Percentiles rank a stretch among this genome's conserved stretches.
Conservation (phyloP, 2,113 vertebrate genomes). For the Pachypanchax playfairii region DNA sequence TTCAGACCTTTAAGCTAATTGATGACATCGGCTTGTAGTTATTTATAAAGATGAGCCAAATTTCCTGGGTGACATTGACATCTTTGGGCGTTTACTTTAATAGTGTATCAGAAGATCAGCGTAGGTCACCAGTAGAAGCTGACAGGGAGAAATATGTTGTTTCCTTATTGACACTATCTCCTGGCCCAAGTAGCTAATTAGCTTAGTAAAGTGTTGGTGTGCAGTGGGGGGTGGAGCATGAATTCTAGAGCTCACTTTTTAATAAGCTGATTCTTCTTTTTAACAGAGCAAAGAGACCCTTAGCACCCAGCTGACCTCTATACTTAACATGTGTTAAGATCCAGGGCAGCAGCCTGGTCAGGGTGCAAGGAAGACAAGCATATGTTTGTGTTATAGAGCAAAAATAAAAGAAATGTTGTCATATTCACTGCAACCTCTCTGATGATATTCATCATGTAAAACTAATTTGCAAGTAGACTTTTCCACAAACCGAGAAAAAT, state of each 20-base stretch:
- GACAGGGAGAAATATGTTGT: conserved; percentile 72
- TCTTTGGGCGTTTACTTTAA: conserved; percentile 40
- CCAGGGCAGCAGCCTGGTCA: conserved; percentile 44
- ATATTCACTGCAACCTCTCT: conserved; percentile 3
- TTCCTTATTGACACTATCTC: conserved; percentile 64
- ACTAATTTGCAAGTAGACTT: conserved; percentile 44
- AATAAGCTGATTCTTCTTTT: conserved; percentile 77
- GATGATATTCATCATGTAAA: conserved; percentile 25
- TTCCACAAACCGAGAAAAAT: conserved; percentile 46
- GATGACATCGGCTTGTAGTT: conserved; percentile 37
- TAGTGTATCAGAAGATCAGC: conserved; percentile 57
- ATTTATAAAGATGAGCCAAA: conserved; percentile 43
- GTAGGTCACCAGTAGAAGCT: conserved; percentile 58
- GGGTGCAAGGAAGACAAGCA: neutral
- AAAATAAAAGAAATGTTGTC: conserved; percentile 27
- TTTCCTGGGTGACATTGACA: conserved; percentile 36
- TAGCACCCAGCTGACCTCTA: conserved; percentile 65
- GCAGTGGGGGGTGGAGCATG: conserved; percentile 56
- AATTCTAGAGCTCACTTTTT: conserved; percentile 72
- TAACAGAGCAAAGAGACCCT: conserved; percentile 65
- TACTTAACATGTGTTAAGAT: conserved; percentile 70
- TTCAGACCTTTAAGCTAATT: conserved; percentile 36
- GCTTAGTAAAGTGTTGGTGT: conserved; percentile 64
- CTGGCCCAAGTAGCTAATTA: conserved; percentile 75
- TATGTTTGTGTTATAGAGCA: neutral